Evolutionary conservation across 92 coral and sea anemone species (phyloP).

Genomic region (Scolanthus callimorphus): DNA sequence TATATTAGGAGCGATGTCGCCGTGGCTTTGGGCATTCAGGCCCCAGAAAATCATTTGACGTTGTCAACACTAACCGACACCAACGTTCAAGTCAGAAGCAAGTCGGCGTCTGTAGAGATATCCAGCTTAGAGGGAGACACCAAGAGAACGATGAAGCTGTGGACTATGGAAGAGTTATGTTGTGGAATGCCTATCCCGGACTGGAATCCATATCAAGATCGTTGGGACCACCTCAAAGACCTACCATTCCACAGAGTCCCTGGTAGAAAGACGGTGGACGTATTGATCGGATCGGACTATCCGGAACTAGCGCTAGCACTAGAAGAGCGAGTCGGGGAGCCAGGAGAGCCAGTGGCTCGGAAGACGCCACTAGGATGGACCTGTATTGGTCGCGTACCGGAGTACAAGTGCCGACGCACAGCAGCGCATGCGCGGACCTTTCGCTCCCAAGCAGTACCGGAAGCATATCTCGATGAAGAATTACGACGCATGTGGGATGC

Average conservation of each 20-base stretch:
- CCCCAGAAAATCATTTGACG: not conserved
- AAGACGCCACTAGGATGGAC: slow-evolving; percentile 50
- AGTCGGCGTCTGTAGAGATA: slow-evolving; percentile 2
- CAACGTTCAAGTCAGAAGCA: slow-evolving; percentile 7
- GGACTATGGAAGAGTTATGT: slow-evolving; percentile 28
- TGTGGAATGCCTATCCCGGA: slow-evolving; percentile 31
- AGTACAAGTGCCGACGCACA: not conserved
- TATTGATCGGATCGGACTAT: too few relatives aligned
- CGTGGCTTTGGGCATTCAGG: slow-evolving; percentile 7
- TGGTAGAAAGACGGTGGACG: too few relatives aligned
- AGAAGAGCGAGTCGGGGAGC: slow-evolving; percentile 4
- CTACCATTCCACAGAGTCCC: too few relatives aligned
- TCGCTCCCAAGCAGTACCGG: not conserved
- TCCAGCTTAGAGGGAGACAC: slow-evolving; percentile 6
- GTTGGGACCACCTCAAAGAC: slow-evolving; percentile 39
- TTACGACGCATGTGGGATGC: slow-evolving; percentile 32
- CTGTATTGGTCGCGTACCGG: slow-evolving; percentile 33
- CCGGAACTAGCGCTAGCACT: too few relatives aligned
- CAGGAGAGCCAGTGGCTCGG: slow-evolving; percentile 26
- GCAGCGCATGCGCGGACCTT: slow-evolving; percentile 9
- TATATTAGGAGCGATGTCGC: slow-evolving; percentile 23
- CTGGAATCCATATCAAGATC: slow-evolving; percentile 31
- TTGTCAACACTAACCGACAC: slow-evolving; percentile 25
- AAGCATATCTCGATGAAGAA: slow-evolving; percentile 20
- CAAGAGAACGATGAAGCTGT: slow-evolving; percentile 6